Percentiles rank a stretch among this genome's conserved stretches.
Conservation (phyloP, 1,140 invertebrate genomes). For the Globodera ellingtonae region DNA sequence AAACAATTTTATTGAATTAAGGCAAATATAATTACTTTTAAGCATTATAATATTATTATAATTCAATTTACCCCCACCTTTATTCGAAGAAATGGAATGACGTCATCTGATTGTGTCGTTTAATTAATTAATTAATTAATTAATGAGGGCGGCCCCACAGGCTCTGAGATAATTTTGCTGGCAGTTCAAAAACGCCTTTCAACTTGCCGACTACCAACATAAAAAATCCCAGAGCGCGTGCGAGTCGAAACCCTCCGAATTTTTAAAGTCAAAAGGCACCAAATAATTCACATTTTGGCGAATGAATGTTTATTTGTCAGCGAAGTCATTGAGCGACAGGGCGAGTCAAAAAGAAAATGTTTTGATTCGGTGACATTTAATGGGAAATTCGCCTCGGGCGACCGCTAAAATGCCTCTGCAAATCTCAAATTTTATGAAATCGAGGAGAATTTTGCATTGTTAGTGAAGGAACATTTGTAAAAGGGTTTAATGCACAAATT, state of each 20-base stretch:
- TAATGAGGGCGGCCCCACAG: background rate
- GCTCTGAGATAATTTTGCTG: slow-evolving; percentile 33
- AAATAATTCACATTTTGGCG: background rate
- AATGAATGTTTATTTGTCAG: no score
- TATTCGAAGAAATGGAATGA: no score
- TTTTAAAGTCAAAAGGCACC: background rate
- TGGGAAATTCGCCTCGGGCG: background rate
- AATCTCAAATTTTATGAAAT: no score
- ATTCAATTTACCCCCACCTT: background rate
- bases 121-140: background rate
- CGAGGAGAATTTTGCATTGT: no score
- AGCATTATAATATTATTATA: no score
- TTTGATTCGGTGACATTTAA: background rate
- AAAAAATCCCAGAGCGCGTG: slow-evolving; percentile 38
- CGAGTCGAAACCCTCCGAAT: background rate
- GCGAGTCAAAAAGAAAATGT: background rate
- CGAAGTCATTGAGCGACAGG: no score
- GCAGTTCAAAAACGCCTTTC: slow-evolving; percentile 5
- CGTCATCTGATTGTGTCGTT: background rate
- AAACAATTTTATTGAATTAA: no score
- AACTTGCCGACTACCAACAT: slow-evolving; percentile 32
- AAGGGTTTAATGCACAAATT: no score
- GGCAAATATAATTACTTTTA: no score
- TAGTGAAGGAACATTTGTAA: no score
- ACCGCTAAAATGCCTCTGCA: no score